These are phyloP conservation scores for Celastrina argiolus DNA, from an alignment of 2,888 invertebrate species.

Conservation along the genomic window DNA sequence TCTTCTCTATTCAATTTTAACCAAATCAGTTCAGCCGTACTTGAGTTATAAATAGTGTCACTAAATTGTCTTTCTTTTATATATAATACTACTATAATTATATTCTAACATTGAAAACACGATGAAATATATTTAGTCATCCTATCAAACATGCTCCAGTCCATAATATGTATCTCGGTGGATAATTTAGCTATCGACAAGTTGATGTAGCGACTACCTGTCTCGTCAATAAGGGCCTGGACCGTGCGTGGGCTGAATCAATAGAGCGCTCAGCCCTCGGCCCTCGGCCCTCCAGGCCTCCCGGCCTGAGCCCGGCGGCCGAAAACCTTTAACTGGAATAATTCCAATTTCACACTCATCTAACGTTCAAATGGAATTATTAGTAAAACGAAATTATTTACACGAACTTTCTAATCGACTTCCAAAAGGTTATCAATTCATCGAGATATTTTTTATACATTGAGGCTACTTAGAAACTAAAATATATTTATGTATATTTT, in stretches of 20 bases:
- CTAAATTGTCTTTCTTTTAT: too few relatives aligned
- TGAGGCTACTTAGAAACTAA: too few relatives aligned
- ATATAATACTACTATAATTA: too few relatives aligned
- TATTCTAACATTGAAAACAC: too few relatives aligned
- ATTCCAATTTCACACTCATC: background rate
- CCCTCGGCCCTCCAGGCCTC: background rate
- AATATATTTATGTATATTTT: too few relatives aligned
- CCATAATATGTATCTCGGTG: background rate
- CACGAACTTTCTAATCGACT: background rate
- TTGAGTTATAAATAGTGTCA: too few relatives aligned
- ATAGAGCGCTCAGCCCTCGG: background rate
- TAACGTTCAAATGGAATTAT: background rate
- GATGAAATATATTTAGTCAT: too few relatives aligned
- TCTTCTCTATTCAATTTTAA: too few relatives aligned
- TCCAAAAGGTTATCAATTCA: background rate
- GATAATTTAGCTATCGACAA: background rate
- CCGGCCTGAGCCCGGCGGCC: background rate
- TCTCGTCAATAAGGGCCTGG: background rate
- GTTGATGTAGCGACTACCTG: background rate
- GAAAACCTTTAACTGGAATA: background rate
- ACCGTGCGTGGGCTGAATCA: conserved; percentile 7
- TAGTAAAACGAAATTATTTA: background rate
- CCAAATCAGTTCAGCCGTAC: too few relatives aligned
- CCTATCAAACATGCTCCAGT: too few relatives aligned
- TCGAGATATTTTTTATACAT: background rate